Conservation (phyloP, 2,888 invertebrate species). For the Stenolophus ochropezus region DNA sequence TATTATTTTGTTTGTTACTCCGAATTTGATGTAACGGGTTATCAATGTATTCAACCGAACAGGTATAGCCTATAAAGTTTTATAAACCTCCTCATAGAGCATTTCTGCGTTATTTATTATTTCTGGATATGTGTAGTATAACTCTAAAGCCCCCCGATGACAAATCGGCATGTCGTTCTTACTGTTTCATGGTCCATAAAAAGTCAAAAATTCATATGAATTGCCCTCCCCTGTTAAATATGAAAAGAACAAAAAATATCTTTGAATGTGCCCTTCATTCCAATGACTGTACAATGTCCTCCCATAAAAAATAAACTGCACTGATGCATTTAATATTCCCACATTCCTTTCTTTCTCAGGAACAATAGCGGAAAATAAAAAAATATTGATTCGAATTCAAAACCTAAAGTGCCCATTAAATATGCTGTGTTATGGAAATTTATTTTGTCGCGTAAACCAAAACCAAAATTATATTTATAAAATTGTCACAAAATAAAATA, state of each 20-base stretch:
- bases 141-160: conserved; percentile 1
- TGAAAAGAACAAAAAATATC: conserved; percentile 1
- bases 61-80: not conserved
- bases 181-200: conserved; percentile 29
- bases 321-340: conserved; percentile 15
- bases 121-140: not conserved
- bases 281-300: conserved; percentile 1
- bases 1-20: too few relatives aligned
- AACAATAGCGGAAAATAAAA: not conserved
- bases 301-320: conserved; percentile 21
- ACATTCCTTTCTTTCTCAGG: not conserved
- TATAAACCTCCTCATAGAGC: not conserved
- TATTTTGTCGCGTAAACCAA: too few relatives aligned
- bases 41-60: too few relatives aligned
- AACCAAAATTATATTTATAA: too few relatives aligned
- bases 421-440: too few relatives aligned
- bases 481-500: too few relatives aligned
- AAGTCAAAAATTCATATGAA: conserved; percentile 16
- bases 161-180: conserved; percentile 17
- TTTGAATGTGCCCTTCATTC: conserved; percentile 7
- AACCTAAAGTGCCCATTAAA: not conserved
- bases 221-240: not conserved
- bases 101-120: not conserved
- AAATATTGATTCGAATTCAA: not conserved
- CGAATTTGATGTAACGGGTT: too few relatives aligned